A percentile compares a stretch with the other conserved stretches of the same genome.
Conservation (phyloP, 2,797 vertebrate species). For the Pitangus sulphuratus region DNA sequence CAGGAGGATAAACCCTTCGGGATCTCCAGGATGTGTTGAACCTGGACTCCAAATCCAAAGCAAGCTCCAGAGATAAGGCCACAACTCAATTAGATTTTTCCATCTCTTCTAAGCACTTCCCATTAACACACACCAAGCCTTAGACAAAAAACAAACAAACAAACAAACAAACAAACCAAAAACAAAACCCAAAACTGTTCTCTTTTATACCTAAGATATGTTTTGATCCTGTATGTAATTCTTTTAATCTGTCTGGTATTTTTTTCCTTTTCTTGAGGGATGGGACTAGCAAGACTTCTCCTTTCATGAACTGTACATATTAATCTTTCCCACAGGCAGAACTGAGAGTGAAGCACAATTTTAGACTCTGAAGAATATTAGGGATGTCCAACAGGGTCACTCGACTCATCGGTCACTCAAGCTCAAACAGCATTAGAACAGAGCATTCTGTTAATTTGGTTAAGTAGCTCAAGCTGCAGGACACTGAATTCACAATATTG, state of each 20-base stretch:
- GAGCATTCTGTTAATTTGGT: conserved; percentile 26
- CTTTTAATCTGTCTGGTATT: neutral
- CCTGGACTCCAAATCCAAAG: neutral
- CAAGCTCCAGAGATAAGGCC: neutral
- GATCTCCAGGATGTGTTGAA: neutral
- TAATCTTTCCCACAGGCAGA: neutral
- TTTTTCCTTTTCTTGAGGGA: accelerated
- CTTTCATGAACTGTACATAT: neutral
- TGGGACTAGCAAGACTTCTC: neutral
- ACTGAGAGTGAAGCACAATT: neutral
- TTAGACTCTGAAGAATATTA: neutral
- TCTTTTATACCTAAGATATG: neutral
- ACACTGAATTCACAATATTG: conserved; percentile 19
- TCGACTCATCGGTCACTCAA: neutral
- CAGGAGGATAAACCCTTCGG: neutral
- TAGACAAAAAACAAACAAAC: neutral
- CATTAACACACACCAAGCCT: neutral
- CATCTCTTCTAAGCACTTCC: neutral
- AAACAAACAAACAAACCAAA: neutral
- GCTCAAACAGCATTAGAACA: neutral
- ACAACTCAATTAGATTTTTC: neutral
- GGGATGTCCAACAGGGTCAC: neutral
- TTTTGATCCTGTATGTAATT: neutral
- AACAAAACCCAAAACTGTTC: neutral
- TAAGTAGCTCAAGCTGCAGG: conserved; percentile 18